Base-by-base conservation (phyloP, 2,888 invertebrate genomes). In the Sclerodermus sp. region DNA sequence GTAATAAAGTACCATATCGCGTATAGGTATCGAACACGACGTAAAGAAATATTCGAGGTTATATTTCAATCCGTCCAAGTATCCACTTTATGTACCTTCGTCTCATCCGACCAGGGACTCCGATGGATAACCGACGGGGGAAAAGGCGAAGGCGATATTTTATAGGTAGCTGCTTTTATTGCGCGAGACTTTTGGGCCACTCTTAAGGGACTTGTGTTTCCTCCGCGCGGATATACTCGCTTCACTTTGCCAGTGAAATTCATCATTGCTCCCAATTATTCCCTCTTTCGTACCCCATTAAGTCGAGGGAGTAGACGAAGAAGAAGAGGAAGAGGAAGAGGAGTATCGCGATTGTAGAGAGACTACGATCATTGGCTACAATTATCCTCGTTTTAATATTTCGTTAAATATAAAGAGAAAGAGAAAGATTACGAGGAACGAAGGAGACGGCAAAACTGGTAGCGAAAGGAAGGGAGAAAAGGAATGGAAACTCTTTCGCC, bases 401-500 rank as follows among this genome's bases (percentile, higher is more conserved):
- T n/a, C n/a, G n/a, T n/a, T n/a, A n/a, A n/a, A n/a, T n/a, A n/a
- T n/a, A n/a, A n/a, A n/a, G n/a, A n/a, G n/a, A n/a, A n/a, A n/a
- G n/a, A n/a, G n/a, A n/a, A n/a, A n/a, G n/a, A n/a, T n/a, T n/a
- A n/a, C n/a, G n/a, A n/a, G n/a, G n/a, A n/a, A n/a, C n/a, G n/a
- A n/a, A n/a, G n/a, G n/a, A n/a, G n/a, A n/a, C n/a, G n/a, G n/a
- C n/a, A n/a, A n/a, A n/a, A n/a, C n/a, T n/a, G n/a, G n/a, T n/a
- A n/a, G n/a, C n/a, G n/a, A n/a, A n/a, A n/a, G n/a, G n/a, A n/a
- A n/a, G n/a, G n/a, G n/a, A n/a, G n/a, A n/a, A n/a, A 41, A 49
- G 42, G 34, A 42, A 47, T 45, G 48, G 62, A 66, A 70, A 72
- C 68, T 70, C 71, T 70, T 75, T 70, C 55, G 66, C 67, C 65